phyloP scores from a whole-genome alignment of 2,113 vertebrate genomes.

The Melanerpes aurifrons region DNA sequence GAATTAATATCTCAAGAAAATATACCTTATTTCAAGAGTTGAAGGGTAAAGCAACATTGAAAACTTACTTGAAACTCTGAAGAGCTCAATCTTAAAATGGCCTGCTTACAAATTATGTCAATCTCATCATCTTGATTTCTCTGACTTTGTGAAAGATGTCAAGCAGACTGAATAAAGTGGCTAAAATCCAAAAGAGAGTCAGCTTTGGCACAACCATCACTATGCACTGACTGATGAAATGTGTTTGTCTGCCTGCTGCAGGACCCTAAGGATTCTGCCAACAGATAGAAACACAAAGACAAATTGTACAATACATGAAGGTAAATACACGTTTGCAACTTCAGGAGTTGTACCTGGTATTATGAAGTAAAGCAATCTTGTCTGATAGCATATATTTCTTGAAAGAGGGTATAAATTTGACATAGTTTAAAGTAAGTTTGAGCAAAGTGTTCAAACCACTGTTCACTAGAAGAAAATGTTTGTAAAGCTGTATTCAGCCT shows the following conservation, averaged over 20 bases:
- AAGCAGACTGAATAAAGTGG: neutral
- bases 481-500: neutral
- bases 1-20: neutral
- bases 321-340: neutral
- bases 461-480: neutral
- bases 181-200: neutral
- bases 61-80: neutral
- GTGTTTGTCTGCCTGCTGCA: fast-evolving
- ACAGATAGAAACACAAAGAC: neutral
- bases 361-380: neutral
- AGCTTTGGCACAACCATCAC: neutral
- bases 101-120: neutral
- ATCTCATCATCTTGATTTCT: neutral
- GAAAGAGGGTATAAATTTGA: neutral
- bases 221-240: neutral
- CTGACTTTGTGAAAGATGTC: neutral
- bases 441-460: neutral
- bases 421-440: neutral
- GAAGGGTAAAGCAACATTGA: neutral
- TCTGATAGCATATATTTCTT: neutral
- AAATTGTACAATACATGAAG: neutral
- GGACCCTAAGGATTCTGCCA: neutral
- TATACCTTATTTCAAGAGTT: neutral
- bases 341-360: neutral
- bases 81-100: neutral